These are phyloP conservation scores for Hirtodrosophila confusa DNA, from an alignment of 2,888 invertebrate genomes.

Conservation along the genomic window DNA sequence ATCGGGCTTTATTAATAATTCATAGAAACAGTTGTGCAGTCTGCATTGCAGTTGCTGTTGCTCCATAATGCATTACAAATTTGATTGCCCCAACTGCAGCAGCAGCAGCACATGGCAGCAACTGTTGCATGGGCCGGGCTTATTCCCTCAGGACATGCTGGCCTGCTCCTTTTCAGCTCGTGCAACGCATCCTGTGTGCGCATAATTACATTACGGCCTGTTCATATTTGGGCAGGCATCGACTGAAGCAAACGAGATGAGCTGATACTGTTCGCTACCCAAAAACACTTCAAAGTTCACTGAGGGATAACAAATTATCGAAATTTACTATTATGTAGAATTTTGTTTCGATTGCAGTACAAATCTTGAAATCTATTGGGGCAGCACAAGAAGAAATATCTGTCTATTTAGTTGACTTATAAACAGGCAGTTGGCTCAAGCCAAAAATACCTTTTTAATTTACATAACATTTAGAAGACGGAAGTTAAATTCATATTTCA, in stretches of 20 bases:
- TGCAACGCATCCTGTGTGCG: constrained; percentile 44
- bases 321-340: too few species aligned
- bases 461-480: too few species aligned
- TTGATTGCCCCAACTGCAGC: constrained; percentile 42
- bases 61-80: constrained; percentile 77
- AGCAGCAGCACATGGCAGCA: constrained; percentile 2
- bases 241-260: background rate
- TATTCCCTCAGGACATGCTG: constrained; percentile 34
- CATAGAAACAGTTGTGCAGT: constrained; percentile 51
- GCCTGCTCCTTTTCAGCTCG: constrained; percentile 3
- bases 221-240: constrained; percentile 44
- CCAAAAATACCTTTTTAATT: too few species aligned
- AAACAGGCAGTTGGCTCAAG: too few species aligned
- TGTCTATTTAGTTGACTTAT: too few species aligned
- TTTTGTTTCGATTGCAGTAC: too few species aligned
- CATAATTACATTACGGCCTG: constrained; percentile 34
- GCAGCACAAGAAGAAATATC: too few species aligned
- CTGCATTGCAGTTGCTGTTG: constrained; percentile 38
- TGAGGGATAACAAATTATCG: too few species aligned
- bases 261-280: too few species aligned
- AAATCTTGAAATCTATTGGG: too few species aligned
- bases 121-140: background rate
- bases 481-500: background rate
- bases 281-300: too few species aligned
- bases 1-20: constrained; percentile 67